Evolutionary conservation across 2,888 invertebrate species (phyloP), one percentile per base, ranked within the genome.

Genomic region (Chaetogeoica ovagalla): DNA sequence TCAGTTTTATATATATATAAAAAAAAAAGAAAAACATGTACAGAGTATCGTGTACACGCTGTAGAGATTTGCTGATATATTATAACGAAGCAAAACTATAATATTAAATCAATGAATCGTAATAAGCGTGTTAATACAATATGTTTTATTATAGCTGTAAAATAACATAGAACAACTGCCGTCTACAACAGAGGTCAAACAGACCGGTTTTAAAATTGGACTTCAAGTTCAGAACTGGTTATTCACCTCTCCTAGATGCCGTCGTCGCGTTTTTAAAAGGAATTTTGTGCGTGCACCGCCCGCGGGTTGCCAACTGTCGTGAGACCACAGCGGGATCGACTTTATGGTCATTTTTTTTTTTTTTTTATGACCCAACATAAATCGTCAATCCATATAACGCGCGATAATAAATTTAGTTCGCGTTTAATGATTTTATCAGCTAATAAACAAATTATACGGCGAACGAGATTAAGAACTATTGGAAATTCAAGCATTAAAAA

Each of bases 211-310:
- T 71, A 23, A 79, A 79, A 79, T 70, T 70, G 71, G 70, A 71
- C 63, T 70, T 79, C 70, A 79, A 79, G 79, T 79, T 79, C 79
- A 79, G 55, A 79, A 79, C 79, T 79, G 79, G 79, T 79, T 79
- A 79, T 79, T 79, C 79, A 79, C 79, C 79, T 79, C 43, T 62
- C 62, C 19, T 55, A 55, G 19, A 17, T 30, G 68, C 9, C 30
- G 30, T 21, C 21, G 23, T 52, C 69, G 69, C 52, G 52, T 62
- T 60, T 76, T 76, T 48, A 23, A 59, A 59, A 68, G 75, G 75
- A 76, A 76, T 76, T 76, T 76, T 76, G 66, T 57, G 74, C 23
- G 39, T 65, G 74, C 39, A 66, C 55, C 77, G 17, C 77, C 76
- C 23, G 77, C 19, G 62, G 69, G 59, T 55, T 55, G 62, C 39